Base-by-base conservation (phyloP, 2,113 vertebrate species). In the Bagarius yarrelli region DNA sequence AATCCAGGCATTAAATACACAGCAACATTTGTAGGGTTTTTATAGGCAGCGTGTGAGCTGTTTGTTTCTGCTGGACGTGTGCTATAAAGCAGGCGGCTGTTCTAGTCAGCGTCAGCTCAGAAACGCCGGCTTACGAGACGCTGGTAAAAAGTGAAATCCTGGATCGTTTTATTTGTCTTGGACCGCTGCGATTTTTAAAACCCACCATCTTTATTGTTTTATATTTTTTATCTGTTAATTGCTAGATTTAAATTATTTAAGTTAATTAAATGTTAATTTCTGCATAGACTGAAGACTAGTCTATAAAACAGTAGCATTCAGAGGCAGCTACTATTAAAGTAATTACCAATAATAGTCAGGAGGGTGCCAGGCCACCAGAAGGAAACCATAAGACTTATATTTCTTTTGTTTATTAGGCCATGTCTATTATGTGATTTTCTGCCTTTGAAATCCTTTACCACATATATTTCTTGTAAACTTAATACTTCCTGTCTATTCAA, bases 1-100 rank as follows among this genome's bases (percentile, higher is more conserved):
- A 78, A 64, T n/a, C 47, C 61, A 32, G 47, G 30, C 60, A 34
- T 66, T 66, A 78, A 63, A 78, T 53, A 64, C 30, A 52, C 18
- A 64, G 61, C 76, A 52, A 25, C 5, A 30, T 21, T 47, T 64
- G 21, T 66, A 66, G n/a, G n/a, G n/a, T 14, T 25, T 78, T 78
- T 78, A 78, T 32, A 64, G 60, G 23, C 59, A 32, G 44, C 19
- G 13, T 50, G 27, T n/a, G 76, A 64, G 60, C 18, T 23, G 40
- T 34, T 66, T 5, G 2, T 34, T 78, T 55, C 47, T n/a, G 60
- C 61, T 55, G 59, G 27, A 47, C 47, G n/a, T 21, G 59, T 4
- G 47, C 40, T 64, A 32, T 44, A 30, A 78, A 61, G 27, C 40
- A 52, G 57, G 6, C 2, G 34, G 15, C 36, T 13, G n/a, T 13